Percentiles rank a stretch among this genome's conserved stretches.
phyloP scores from a whole-genome alignment of 37 sponge, comb jelly and placozoan species.

The Spongilla lacustris region DNA sequence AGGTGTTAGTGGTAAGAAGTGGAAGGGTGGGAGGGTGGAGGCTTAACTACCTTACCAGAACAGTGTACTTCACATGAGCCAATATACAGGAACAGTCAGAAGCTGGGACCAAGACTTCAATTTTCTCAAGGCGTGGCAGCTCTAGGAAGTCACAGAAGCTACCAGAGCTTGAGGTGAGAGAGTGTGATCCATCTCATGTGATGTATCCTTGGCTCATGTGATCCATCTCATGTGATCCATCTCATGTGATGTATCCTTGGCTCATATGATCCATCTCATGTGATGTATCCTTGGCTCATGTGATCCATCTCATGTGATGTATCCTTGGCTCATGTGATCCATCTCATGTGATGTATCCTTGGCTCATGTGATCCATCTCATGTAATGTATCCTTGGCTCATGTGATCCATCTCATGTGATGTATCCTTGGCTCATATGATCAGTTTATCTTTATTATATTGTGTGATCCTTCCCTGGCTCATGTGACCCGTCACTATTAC shows the following conservation, averaged over 20 bases:
- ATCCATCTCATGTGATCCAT: too few relatives aligned
- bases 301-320: background rate
- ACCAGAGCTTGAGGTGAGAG: background rate
- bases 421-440: background rate
- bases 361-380: background rate
- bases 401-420: background rate
- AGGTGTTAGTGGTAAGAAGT: too few relatives aligned
- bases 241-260: too few relatives aligned
- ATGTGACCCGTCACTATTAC: background rate
- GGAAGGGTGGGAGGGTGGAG: too few relatives aligned
- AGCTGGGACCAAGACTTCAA: constrained; percentile 1
- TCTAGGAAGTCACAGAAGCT: constrained; percentile 21
- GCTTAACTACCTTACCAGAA: background rate
- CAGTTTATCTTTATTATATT: too few relatives aligned
- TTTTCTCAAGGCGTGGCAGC: constrained; percentile 47
- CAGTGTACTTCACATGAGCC: background rate
- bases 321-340: background rate
- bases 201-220: background rate
- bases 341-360: background rate
- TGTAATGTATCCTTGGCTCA: too few relatives aligned
- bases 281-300: background rate
- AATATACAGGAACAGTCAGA: constrained; percentile 1
- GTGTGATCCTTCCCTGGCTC: too few relatives aligned
- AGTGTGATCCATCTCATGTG: too few relatives aligned
- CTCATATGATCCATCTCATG: background rate